phyloP scores from a whole-genome alignment of 2,113 vertebrate genomes.

The Chionodraco myersi region DNA sequence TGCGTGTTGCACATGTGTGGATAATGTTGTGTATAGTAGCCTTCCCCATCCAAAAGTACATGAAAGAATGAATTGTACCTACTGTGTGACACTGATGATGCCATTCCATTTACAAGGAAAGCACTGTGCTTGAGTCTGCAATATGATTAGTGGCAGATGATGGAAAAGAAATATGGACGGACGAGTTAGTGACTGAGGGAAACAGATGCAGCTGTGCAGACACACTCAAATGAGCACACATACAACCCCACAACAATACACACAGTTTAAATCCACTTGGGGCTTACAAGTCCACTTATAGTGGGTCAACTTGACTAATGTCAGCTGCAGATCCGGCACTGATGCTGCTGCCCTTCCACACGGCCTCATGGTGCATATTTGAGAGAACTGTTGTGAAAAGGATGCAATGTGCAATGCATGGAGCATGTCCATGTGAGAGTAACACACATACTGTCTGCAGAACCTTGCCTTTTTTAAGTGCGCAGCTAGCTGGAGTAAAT shows the following conservation, averaged over 20 bases:
- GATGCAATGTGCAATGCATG: not conserved
- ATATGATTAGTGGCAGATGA: constrained; percentile 50
- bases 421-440: not conserved
- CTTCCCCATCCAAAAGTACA: constrained; percentile 14
- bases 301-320: constrained; percentile 69
- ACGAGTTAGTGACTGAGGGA: constrained; percentile 46
- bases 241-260: constrained; percentile 63
- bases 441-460: constrained; percentile 5
- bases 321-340: constrained; percentile 67
- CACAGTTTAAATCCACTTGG: constrained; percentile 77
- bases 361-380: constrained; percentile 54
- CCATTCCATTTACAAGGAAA: constrained; percentile 22
- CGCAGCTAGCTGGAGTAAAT: too few relatives aligned
- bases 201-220: constrained; percentile 69
- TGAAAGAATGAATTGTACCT: constrained; percentile 19
- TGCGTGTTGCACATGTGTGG: constrained; percentile 37
- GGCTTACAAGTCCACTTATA: constrained; percentile 82
- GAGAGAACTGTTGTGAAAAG: constrained; percentile 31
- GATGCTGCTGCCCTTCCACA: constrained; percentile 58
- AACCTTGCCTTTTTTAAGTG: not conserved
- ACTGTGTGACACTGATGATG: constrained; percentile 24
- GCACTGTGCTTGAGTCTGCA: not conserved
- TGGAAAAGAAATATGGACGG: constrained; percentile 47
- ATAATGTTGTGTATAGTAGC: constrained; percentile 42
- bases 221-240: constrained; percentile 48